Evolutionary conservation across 2,797 vertebrate genomes (phyloP).

Genomic region (Galagoides demidoff): DNA sequence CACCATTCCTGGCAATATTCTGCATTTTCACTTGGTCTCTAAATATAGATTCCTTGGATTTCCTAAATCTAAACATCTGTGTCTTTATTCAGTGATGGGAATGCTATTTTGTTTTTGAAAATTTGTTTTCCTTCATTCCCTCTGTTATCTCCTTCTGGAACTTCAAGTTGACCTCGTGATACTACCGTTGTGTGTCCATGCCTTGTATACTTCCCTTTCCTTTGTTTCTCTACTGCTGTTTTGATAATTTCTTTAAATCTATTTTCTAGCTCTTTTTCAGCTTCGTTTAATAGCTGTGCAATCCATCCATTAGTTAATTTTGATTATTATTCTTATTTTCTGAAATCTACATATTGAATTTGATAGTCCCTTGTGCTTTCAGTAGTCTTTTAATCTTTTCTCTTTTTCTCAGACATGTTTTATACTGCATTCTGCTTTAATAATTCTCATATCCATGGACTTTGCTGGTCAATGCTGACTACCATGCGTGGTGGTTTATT

Average conservation of each 20-base stretch:
- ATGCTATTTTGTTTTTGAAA: slow-evolving; percentile 29
- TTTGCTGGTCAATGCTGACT: not conserved
- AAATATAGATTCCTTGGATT: not conserved
- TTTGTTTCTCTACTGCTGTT: not conserved
- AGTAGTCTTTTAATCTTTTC: not conserved
- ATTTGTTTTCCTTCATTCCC: not conserved
- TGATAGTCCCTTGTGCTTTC: not conserved
- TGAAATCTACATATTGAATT: not conserved
- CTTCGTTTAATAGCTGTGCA: not conserved
- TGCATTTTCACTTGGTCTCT: not conserved
- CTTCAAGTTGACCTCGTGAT: not conserved
- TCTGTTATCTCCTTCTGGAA: not conserved
- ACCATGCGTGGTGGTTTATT: not conserved
- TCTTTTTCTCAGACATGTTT: not conserved
- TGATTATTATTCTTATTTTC: not conserved
- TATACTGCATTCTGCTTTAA: not conserved
- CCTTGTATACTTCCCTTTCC: not conserved
- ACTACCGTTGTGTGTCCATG: not conserved
- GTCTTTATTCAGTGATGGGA: not conserved
- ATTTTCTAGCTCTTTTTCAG: not conserved
- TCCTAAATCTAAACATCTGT: not conserved
- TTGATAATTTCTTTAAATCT: slow-evolving; percentile 1
- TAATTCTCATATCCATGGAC: not conserved
- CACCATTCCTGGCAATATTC: not conserved
- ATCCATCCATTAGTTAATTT: not conserved